Evolutionary conservation across 2,113 vertebrate genomes (phyloP).

Genomic region (Dipodomys merriami): DNA sequence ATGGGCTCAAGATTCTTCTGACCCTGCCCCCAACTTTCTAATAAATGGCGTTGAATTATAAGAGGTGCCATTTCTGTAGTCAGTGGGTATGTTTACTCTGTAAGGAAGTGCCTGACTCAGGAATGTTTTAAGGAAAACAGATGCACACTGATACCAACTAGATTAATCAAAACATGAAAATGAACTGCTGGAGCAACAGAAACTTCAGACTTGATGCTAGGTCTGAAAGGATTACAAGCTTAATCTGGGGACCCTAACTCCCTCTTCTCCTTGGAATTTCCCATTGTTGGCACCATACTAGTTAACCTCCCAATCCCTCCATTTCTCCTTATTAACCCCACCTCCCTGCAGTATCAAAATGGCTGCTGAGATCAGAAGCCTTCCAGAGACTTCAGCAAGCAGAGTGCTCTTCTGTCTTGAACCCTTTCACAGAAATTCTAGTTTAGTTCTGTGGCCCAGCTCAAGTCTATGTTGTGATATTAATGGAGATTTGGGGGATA

Average conservation of each 20-base stretch:
- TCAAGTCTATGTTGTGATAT: too few relatives aligned
- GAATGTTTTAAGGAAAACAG: background rate
- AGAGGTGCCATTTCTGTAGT: background rate
- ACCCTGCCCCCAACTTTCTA: background rate
- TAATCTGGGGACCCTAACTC: too few relatives aligned
- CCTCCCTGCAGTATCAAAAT: too few relatives aligned
- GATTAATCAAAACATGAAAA: background rate
- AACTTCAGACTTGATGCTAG: background rate
- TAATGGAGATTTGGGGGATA: background rate
- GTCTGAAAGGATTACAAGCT: too few relatives aligned
- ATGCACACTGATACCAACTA: background rate
- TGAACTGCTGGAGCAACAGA: background rate
- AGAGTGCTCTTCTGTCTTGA: background rate
- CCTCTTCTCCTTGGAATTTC: background rate
- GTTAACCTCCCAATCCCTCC: too few relatives aligned
- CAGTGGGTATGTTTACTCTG: too few relatives aligned
- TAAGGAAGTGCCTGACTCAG: background rate
- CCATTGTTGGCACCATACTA: too few relatives aligned
- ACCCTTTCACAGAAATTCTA: background rate
- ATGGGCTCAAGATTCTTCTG: background rate
- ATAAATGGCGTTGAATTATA: background rate
- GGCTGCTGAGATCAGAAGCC: too few relatives aligned
- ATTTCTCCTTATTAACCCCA: too few relatives aligned
- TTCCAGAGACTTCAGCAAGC: background rate
- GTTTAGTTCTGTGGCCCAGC: background rate